phyloP scores from a whole-genome alignment of 1,140 invertebrate species.

The Penaeus vannamei region DNA sequence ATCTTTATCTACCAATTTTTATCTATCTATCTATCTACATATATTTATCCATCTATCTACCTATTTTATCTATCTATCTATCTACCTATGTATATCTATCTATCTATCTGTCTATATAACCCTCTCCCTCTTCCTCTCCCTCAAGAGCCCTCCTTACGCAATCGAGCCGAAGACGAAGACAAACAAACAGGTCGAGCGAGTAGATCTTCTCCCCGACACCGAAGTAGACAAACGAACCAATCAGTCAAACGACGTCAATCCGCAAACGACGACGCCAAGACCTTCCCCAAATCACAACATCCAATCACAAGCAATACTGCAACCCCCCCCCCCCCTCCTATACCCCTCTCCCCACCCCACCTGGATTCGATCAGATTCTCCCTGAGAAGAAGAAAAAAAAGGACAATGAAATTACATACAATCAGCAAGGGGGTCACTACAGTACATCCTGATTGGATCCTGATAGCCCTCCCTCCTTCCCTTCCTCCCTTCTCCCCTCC shows the following conservation, averaged over 20 bases:
- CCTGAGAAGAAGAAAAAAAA: too few relatives aligned
- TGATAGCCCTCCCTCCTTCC: neutral
- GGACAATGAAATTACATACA: too few relatives aligned
- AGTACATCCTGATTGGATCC: conserved; percentile 3
- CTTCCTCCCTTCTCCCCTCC: neutral
- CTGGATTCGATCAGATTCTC: neutral
- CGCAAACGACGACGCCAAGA: too few relatives aligned
- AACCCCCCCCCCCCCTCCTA: neutral
- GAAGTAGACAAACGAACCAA: too few relatives aligned
- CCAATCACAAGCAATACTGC: too few relatives aligned
- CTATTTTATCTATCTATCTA: neutral
- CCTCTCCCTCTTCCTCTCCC: conserved; percentile 32
- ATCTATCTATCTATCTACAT: conserved; percentile 20
- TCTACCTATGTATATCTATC: neutral
- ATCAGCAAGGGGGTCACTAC: neutral
- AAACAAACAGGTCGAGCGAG: conserved; percentile 23
- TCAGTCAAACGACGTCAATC: too few relatives aligned
- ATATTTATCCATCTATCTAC: neutral
- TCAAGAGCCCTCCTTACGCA: neutral
- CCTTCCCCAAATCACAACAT: conserved; percentile 4
- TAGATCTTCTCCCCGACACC: too few relatives aligned
- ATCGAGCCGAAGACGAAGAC: conserved; percentile 16
- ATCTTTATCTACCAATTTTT: too few relatives aligned
- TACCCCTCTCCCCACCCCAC: neutral
- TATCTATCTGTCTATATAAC: neutral